Evolutionary conservation across 2,888 invertebrate genomes (phyloP).

Genomic region (Pimpla rufipes): DNA sequence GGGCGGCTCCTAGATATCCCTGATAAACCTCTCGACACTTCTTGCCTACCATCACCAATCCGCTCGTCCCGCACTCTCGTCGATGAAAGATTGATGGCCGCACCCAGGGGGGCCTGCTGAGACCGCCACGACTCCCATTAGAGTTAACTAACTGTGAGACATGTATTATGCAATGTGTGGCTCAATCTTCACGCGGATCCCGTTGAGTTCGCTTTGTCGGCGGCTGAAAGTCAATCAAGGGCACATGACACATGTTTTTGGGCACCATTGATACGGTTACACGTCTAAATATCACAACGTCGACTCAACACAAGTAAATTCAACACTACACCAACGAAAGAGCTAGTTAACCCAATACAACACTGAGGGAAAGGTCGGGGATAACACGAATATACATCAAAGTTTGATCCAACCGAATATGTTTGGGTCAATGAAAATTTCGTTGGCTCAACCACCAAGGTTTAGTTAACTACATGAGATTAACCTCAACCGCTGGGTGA

Average conservation of each 20-base stretch:
- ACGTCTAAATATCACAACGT: no score
- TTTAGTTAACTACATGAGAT: no score
- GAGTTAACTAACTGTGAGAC: neutral
- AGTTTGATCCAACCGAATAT: no score
- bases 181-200: constrained; percentile 2
- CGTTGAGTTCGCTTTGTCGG: neutral
- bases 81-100: constrained; percentile 55
- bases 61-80: constrained; percentile 28
- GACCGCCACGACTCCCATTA: constrained; percentile 2
- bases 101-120: neutral
- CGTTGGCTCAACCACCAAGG: no score
- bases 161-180: neutral
- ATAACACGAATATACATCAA: no score
- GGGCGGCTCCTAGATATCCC: neutral
- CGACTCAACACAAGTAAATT: no score
- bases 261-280: no score
- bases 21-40: constrained; percentile 73
- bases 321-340: no score
- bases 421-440: no score
- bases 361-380: no score
- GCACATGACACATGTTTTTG: neutral
- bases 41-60: constrained; percentile 40
- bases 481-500: no score
- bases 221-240: neutral
- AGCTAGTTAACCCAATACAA: no score